Evolutionary conservation across 2,797 vertebrate genomes (phyloP).

Genomic region (Labroides dimidiatus): DNA sequence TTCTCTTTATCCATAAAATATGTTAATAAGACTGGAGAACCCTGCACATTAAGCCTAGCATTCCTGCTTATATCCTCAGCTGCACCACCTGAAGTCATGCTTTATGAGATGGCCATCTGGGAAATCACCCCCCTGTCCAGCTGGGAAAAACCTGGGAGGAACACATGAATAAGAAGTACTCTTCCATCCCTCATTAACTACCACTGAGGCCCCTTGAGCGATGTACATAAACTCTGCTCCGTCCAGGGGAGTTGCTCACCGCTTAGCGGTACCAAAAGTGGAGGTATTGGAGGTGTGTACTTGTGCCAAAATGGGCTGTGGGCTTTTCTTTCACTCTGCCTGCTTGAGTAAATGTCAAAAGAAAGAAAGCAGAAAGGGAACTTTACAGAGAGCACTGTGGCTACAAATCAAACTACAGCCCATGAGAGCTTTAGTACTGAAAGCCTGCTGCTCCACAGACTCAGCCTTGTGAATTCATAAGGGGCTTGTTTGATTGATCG

Average conservation of each 20-base stretch:
- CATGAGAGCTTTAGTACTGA: slow-evolving; percentile 22
- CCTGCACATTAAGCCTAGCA: slow-evolving; percentile 19
- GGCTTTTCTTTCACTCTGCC: slow-evolving; percentile 8
- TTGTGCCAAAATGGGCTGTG: slow-evolving; percentile 16
- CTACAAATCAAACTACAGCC: slow-evolving; percentile 36
- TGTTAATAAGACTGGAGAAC: slow-evolving; percentile 51
- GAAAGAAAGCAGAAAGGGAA: slow-evolving; percentile 8
- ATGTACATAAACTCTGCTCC: slow-evolving; percentile 52
- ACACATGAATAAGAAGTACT: slow-evolving; percentile 59
- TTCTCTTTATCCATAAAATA: slow-evolving; percentile 40
- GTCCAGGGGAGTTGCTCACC: slow-evolving; percentile 21
- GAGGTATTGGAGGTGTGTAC: background rate
- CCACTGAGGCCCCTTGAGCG: slow-evolving; percentile 39
- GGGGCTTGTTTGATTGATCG: slow-evolving; percentile 48
- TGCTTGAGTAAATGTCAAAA: slow-evolving; percentile 18
- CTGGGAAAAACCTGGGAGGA: slow-evolving; percentile 54
- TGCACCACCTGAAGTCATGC: slow-evolving; percentile 55
- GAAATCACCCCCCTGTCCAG: slow-evolving; percentile 66
- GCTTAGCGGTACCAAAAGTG: slow-evolving; percentile 4
- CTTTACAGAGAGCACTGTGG: slow-evolving; percentile 18
- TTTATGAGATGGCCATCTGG: slow-evolving; percentile 68
- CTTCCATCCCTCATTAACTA: slow-evolving; percentile 60
- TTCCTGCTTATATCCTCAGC: slow-evolving; percentile 33
- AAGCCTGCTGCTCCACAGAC: slow-evolving; percentile 37
- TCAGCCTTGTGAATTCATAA: slow-evolving; percentile 31